Evolutionary conservation across 2,888 invertebrate species (phyloP), one percentile per base, ranked within the genome.

Genomic region (Lymantria monacha): DNA sequence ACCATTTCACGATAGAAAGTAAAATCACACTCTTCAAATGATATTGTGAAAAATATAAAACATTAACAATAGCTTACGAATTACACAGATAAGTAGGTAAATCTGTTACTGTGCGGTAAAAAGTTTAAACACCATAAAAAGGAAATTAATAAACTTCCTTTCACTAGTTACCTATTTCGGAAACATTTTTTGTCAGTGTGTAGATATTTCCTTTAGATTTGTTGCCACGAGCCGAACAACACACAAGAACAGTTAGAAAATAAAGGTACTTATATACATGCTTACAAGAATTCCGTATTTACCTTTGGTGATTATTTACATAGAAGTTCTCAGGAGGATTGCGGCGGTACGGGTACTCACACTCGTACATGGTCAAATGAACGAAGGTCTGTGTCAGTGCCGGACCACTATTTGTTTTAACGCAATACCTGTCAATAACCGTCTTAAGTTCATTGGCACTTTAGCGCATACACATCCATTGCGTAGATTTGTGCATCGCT

Each of bases 381-480:
- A 82, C 86, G 85, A 87, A 81, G 87, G 85, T 85, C 85, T 80
- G 82, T 80, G 83, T 84, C 77, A 83, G 84, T 82, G 84, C 83
- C 84, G 81, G 82, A 82, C 86, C 80, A 84, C 77, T 90, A 83
- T 90, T 89, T 89, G 89, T 89, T 82, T 90, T 89, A 88, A 87
- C 89, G 89, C 89, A 88, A 90, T 90, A 87, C 85, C 86, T 87
- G 89, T 90, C 89, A 87, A 90, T 87, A 87, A 81, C 83, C 85
- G 85, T 82, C 83, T 79, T 79, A 87, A 88, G 89, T 90, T 89
- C 90, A 89, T 86, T 90, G 89, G 86, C 90, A 87, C 83, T 83
- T 80, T 89, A 81, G 88, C 87, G 87, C 85, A 85, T 82, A 88
- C 86, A 86, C 85, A 85, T 83, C 81, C 79, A 83, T 84, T 79